Base-by-base conservation (phyloP, 2,113 vertebrate genomes). In the Tetraodon nigroviridis region DNA sequence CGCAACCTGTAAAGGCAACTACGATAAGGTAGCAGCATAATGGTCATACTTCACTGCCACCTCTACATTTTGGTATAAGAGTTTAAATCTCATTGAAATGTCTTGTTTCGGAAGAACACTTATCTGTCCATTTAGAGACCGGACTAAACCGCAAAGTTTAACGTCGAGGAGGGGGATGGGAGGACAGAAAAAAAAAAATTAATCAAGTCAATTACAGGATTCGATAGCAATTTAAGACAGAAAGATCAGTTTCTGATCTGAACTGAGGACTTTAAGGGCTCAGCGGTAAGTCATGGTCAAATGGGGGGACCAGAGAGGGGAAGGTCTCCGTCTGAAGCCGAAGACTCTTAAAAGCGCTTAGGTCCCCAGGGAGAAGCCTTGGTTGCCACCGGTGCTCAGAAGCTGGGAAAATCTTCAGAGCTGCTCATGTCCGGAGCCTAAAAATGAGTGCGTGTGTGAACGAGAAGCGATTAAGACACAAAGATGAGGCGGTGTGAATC, bases 381-480 rank as follows among this genome's bases (percentile, higher is more conserved):
- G 80, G 94, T 89, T 54, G 93, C 91, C 80, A 98, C 94, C 55
- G 97, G 94, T 76, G 96, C 93, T 73, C 97, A 95, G 73, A 99
- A 98, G 86, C 94, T 98, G 67, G 97, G 97, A 70, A 99, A 99
- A 61, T 99, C 97, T 90, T 98, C 97, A 37, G 96, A 95, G 85
- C 95, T 99, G 91, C 92, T 97, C 97, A 99, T 94, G 52, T 99
- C 97, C 12, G 96, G 97, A 68, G 97, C 97, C 97, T 99, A 4
- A 37, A 37, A 7, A 37, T 8, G 1, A 37, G 32, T 37, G 8
- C 1, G 32, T 11, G 8, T 8, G 32, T 11, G 32, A 12, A 11
- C 12, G 6, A 37, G 6, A 37, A 37, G 8, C 32, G 12, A 12
- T 37, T 37, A 37, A 37, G 32, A 11, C 32, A 37, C 10, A 37